These are phyloP conservation scores for Byasa hedistus DNA, from an alignment of 2,888 invertebrate species.

Conservation along the genomic window DNA sequence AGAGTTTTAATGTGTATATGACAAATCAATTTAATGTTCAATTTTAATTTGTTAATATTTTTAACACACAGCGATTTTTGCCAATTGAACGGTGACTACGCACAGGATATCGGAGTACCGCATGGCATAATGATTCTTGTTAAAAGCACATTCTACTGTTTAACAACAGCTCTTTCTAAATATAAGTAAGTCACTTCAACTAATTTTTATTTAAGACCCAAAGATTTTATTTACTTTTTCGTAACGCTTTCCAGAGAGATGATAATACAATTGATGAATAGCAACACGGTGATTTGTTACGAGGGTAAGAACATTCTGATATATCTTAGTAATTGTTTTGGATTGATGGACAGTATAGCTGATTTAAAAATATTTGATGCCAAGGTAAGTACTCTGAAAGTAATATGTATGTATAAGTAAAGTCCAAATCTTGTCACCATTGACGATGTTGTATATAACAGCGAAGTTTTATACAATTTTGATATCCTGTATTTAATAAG, in stretches of 20 bases:
- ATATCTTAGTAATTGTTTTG: slow-evolving; percentile 48
- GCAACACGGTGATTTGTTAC: slow-evolving; percentile 57
- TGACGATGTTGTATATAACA: too few species aligned
- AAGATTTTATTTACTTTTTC: neutral
- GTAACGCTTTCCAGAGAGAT: slow-evolving; percentile 43
- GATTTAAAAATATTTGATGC: slow-evolving; percentile 46
- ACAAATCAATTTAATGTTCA: neutral
- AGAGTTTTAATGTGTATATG: too few species aligned
- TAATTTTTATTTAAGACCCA: neutral
- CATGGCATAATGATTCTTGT: slow-evolving; percentile 53
- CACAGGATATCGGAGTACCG: slow-evolving; percentile 51
- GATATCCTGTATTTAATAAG: too few species aligned
- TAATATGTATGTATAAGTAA: too few species aligned
- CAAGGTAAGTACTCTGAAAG: slow-evolving; percentile 45
- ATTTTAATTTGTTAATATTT: neutral
- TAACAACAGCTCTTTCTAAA: slow-evolving; percentile 37
- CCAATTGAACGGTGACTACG: slow-evolving; percentile 59
- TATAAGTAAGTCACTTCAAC: slow-evolving; percentile 6
- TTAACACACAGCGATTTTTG: slow-evolving; percentile 61
- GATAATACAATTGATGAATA: slow-evolving; percentile 41
- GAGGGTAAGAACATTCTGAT: slow-evolving; percentile 60
- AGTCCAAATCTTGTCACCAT: too few species aligned
- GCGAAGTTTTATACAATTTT: too few species aligned
- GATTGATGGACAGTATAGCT: slow-evolving; percentile 36
- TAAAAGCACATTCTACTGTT: slow-evolving; percentile 48